These are phyloP conservation scores for Hyperoplus lanceolatus DNA, from an alignment of 2,797 vertebrate genomes.

Conservation along the genomic window DNA sequence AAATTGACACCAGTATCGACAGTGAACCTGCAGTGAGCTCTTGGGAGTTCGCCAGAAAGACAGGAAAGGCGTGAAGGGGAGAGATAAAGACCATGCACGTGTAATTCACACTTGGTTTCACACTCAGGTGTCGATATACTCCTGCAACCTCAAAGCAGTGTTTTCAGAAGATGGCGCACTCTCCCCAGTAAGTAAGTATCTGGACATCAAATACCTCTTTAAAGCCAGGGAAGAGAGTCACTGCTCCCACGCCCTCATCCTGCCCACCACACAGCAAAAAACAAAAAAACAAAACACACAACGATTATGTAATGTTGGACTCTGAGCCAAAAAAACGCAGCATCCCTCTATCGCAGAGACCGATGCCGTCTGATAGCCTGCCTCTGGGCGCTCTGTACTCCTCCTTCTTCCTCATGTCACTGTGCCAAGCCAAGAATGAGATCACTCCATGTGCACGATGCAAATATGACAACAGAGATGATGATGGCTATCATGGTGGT, in stretches of 20 bases:
- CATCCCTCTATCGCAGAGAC: constrained; percentile 53
- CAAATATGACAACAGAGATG: constrained; percentile 40
- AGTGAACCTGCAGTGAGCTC: background rate
- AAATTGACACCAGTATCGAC: background rate
- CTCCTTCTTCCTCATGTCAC: background rate
- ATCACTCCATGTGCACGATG: constrained; percentile 33
- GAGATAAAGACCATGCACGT: background rate
- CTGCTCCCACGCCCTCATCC: constrained; percentile 22
- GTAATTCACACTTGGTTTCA: constrained; percentile 51
- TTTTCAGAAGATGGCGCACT: constrained; percentile 9
- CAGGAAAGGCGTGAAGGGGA: background rate
- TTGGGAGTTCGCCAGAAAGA: constrained; percentile 12
- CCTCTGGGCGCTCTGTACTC: background rate
- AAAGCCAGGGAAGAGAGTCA: constrained; percentile 27
- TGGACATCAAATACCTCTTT: constrained; percentile 34
- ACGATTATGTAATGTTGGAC: constrained; percentile 56
- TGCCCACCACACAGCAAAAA: constrained; percentile 50
- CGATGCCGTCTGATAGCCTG: constrained; percentile 18
- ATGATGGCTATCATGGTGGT: background rate
- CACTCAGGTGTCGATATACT: constrained; percentile 25
- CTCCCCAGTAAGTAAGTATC: background rate
- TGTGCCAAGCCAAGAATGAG: constrained; percentile 28
- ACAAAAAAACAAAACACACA: constrained; percentile 38
- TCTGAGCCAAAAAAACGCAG: constrained; percentile 49
- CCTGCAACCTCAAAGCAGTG: constrained; percentile 12